These are phyloP conservation scores for Lithosia quadra DNA, from an alignment of 2,888 invertebrate genomes.

Conservation along the genomic window DNA sequence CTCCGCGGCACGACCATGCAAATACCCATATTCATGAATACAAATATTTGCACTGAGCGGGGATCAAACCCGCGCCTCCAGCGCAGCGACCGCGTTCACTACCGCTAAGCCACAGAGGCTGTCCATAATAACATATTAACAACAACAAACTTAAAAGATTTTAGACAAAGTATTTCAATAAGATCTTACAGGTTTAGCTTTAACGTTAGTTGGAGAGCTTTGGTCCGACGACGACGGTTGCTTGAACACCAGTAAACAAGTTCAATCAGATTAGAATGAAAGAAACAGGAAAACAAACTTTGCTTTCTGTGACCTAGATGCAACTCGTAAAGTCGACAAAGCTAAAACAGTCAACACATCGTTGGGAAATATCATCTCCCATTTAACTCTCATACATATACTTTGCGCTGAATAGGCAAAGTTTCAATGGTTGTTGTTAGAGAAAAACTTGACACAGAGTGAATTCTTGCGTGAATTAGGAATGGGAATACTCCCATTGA, in stretches of 20 bases:
- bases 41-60: too few species aligned
- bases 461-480: slow-evolving; percentile 69
- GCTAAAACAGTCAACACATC: slow-evolving; percentile 17
- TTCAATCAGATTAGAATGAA: slow-evolving; percentile 11
- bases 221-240: neutral
- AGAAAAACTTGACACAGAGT: slow-evolving; percentile 67
- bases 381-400: slow-evolving; percentile 40
- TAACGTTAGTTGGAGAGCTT: slow-evolving; percentile 3
- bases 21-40: too few species aligned
- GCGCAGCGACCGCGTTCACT: too few species aligned
- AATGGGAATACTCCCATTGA: slow-evolving; percentile 67
- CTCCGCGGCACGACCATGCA: too few species aligned
- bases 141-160: neutral
- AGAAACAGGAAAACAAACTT: slow-evolving; percentile 13
- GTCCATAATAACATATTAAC: neutral
- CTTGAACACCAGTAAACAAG: slow-evolving; percentile 16
- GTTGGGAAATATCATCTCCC: slow-evolving; percentile 21
- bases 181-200: neutral
- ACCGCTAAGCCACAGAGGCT: too few species aligned
- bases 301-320: neutral
- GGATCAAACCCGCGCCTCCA: too few species aligned
- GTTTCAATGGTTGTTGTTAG: slow-evolving; percentile 71
- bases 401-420: slow-evolving; percentile 59
- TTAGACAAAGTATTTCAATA: neutral
- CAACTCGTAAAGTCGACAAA: slow-evolving; percentile 15